Evolutionary conservation across 2,888 invertebrate species (phyloP), one percentile per base, ranked within the genome.

Genomic region (Criorhina ranunculi): DNA sequence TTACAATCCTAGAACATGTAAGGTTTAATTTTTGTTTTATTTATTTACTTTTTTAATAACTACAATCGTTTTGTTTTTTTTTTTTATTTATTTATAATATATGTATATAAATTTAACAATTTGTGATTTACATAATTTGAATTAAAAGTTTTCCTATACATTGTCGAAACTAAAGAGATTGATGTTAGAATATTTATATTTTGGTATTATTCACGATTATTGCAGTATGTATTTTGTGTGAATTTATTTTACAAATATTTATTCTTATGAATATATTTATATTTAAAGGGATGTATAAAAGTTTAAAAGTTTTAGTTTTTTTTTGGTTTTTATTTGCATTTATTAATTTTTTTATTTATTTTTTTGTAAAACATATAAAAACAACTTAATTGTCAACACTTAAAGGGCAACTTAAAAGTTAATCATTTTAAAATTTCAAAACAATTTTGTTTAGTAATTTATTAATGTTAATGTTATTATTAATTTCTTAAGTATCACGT

Each of bases 211-310:
- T 70, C 70, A 55, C 70, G 62, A 78, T 70, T 85, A 85, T 85
- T 85, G 80, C 80, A 75, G 46, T 40, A 42, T 64, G 19, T 60
- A 24, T 60, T 59, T 60, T 64, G 5, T 75, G 49, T 85, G 73
- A 75, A 51, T 75, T 62, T 55, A 75, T 62, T 79, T 78, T 78
- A 80, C 85, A 85, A 24, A 59, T 75, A 62, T 53, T 75, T 70
- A 80, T 49, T 85, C 75, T 80, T 66, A 70, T 70, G 55, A 60
- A 80, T 73, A 73, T 59, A 46, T 82, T 85, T 69, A 80, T 80
- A 85, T 80, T 80, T 72, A 76, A 85, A 80, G 85, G 85, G 85
- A 85, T 85, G 80, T 85, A 85, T 80, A 85, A 85, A 85, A 85
- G 85, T 85, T 85, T 69, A 80, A 83, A 83, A 73, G 67, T 62